These are phyloP conservation scores for Gortyna flavago DNA, from an alignment of 2,888 invertebrate species.

Conservation along the genomic window DNA sequence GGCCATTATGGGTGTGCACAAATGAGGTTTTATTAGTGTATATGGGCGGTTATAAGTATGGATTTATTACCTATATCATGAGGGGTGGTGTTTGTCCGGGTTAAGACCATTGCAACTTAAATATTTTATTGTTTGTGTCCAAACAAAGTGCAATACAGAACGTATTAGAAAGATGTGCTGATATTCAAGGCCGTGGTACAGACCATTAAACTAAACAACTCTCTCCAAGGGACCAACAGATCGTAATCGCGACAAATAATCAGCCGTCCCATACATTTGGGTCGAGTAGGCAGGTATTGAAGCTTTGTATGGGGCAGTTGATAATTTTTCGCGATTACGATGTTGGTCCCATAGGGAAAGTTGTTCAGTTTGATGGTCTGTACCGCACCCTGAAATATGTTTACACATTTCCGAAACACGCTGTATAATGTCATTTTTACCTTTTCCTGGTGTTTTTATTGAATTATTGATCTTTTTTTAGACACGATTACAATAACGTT, in stretches of 20 bases:
- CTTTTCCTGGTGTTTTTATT: background rate
- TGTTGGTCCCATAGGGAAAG: background rate
- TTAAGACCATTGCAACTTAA: slow-evolving; percentile 29
- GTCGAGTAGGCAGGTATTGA: background rate
- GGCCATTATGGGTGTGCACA: slow-evolving; percentile 33
- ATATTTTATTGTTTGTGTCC: slow-evolving; percentile 45
- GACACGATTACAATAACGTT: slow-evolving; percentile 37
- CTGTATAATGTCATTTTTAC: background rate
- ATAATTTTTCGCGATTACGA: background rate
- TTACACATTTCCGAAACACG: background rate
- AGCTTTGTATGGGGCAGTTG: background rate
- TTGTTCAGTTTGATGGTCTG: background rate
- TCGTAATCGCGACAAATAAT: background rate
- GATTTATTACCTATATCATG: slow-evolving; percentile 55
- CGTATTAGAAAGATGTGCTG: background rate
- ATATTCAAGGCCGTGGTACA: no score
- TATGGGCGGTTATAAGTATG: slow-evolving; percentile 52
- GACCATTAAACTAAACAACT: background rate
- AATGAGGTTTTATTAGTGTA: slow-evolving; percentile 30
- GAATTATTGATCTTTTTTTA: slow-evolving; percentile 23
- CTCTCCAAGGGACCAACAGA: background rate
- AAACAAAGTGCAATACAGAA: slow-evolving; percentile 22
- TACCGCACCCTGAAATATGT: background rate
- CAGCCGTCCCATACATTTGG: background rate
- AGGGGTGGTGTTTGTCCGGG: slow-evolving; percentile 45